Evolutionary conservation across 2,797 vertebrate genomes (phyloP).

Genomic region (Chlorospingus semifuscus): DNA sequence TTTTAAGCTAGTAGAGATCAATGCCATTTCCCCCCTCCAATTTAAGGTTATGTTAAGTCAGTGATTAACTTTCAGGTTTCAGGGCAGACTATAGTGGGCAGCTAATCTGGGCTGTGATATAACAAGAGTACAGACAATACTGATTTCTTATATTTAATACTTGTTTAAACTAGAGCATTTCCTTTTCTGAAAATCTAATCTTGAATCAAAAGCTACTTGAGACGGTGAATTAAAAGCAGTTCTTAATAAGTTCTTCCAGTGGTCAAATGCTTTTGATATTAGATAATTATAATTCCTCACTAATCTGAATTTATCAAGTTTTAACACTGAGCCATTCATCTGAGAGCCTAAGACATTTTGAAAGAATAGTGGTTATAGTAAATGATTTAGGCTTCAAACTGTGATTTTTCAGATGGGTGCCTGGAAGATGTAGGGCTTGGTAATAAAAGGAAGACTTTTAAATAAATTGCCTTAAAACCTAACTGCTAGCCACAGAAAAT

Average conservation of each 20-base stretch:
- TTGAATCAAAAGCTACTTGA: conserved; percentile 53
- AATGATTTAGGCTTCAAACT: conserved; percentile 23
- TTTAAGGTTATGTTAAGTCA: conserved; percentile 5
- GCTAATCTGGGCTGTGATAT: not conserved
- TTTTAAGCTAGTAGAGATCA: not conserved
- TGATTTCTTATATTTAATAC: conserved; percentile 12
- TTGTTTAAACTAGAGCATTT: conserved; percentile 3
- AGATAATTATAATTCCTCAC: conserved; percentile 45
- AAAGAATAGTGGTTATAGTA: conserved; percentile 12
- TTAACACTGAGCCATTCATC: conserved; percentile 30
- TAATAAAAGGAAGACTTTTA: conserved; percentile 23
- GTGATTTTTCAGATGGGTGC: not conserved
- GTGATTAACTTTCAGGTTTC: conserved; percentile 32
- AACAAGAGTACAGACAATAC: conserved; percentile 2
- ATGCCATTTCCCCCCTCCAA: not conserved
- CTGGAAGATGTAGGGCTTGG: not conserved
- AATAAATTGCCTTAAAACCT: conserved; percentile 12
- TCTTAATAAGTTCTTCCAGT: conserved; percentile 43
- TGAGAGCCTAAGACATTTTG: conserved; percentile 29
- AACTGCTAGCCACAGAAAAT: not conserved
- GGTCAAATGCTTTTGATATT: conserved; percentile 44
- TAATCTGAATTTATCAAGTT: conserved; percentile 47
- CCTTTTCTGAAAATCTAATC: conserved; percentile 42
- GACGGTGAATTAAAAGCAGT: conserved; percentile 27
- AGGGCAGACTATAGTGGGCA: not conserved